Evolutionary conservation across 2,113 vertebrate genomes (phyloP).

Genomic region (Oncorhynchus nerka): DNA sequence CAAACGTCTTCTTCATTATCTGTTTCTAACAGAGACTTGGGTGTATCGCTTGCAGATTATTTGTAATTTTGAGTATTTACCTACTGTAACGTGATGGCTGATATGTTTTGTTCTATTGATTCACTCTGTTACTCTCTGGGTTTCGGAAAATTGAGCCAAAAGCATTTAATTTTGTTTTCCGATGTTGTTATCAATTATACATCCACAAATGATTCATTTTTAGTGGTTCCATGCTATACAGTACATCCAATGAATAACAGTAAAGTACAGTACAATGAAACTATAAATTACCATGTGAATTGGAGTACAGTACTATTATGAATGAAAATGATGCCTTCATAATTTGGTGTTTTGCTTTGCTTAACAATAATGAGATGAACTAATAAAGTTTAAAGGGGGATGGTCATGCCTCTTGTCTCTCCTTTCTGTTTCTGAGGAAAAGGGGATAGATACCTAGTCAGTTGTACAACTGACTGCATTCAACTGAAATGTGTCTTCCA

Average conservation of each 20-base stretch:
- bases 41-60: conserved; percentile 64
- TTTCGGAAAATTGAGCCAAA: conserved; percentile 34
- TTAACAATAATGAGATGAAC: conserved; percentile 73
- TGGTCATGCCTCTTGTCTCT: conserved; percentile 50
- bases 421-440: background rate
- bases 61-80: conserved; percentile 58
- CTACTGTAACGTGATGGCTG: conserved; percentile 57
- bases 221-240: conserved; percentile 72
- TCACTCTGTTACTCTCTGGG: conserved; percentile 30
- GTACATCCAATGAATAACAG: conserved; percentile 49
- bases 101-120: conserved; percentile 51
- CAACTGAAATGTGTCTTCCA: too few species aligned
- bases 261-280: too few species aligned
- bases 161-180: conserved; percentile 38
- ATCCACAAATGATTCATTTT: conserved; percentile 45
- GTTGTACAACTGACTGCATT: too few species aligned
- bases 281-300: too few species aligned
- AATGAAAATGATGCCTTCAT: conserved; percentile 78
- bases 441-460: background rate
- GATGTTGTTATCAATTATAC: conserved; percentile 52
- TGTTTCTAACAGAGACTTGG: conserved; percentile 53
- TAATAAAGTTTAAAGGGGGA: conserved; percentile 73
- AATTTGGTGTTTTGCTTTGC: conserved; percentile 82
- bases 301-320: conserved; percentile 30
- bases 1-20: conserved; percentile 46